Evolutionary conservation across 1,140 invertebrate genomes (phyloP), one percentile per base, ranked within the genome.

Genomic region (Bacillus rossius): DNA sequence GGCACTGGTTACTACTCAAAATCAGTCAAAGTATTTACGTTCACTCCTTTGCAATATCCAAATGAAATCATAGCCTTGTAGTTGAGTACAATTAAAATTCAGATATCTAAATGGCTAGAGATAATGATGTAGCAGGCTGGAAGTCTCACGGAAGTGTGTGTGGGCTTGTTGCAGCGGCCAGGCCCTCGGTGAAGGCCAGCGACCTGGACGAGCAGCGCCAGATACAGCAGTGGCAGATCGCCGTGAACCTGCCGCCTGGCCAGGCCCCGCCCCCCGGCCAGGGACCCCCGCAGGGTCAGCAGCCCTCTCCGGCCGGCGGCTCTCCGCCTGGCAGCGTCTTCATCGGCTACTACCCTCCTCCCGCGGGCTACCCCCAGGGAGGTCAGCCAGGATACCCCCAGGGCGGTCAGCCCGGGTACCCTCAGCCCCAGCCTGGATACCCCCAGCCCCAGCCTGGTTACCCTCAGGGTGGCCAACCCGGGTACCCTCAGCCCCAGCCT

Each of bases 211-310:
- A 57, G n/a, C 17, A 38, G 19, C 41, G 47, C 16, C 65, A 68
- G 20, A 56, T 67, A 8, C 66, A 68, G 56, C 66, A 68, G 37
- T 68, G 63, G 66, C 66, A 68, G 59, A 67, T 67, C 8, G 66
- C 66, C 8, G 62, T 67, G 4, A 34, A 45, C 1, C 29, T 49
- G 2, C 59, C 59, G 2, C 40, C 51, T 25, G 20, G 40, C n/a
- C 8, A 34, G 29, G 29, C 29, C 29, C 29, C 29, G 10, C 29
- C 29, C 29, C 29, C 29, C 10, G 29, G 29, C 29, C 29, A 34
- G 10, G 29, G 29, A 34, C 29, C 29, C 38, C 38, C 38, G 10
- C 48, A 50, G 48, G 52, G 52, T 23, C 29, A 34, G 34, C 19
- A 42, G 53, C 22, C 25, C 23, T 16, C 34, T 0, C 47, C 17